Conservation (phyloP, 1,140 invertebrate species). For the Paramacrobiotus metropolitanus region DNA sequence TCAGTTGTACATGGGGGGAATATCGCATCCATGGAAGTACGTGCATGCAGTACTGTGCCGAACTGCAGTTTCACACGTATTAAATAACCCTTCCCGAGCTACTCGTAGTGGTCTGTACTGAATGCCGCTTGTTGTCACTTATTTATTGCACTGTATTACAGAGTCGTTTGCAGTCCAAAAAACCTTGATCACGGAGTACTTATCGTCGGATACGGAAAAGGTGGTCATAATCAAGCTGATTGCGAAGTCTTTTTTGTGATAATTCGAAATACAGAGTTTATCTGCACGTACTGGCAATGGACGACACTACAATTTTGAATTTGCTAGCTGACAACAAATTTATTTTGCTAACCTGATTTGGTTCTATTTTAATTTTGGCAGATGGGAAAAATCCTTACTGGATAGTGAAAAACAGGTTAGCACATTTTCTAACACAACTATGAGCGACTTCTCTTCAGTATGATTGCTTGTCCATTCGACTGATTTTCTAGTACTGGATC, state of each 20-base stretch:
- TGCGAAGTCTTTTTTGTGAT: too few relatives aligned
- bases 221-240: too few relatives aligned
- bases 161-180: slow-evolving; percentile 46
- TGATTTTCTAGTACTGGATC: too few relatives aligned
- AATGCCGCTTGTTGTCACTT: background rate
- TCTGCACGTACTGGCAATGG: too few relatives aligned
- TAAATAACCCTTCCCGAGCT: background rate
- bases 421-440: background rate
- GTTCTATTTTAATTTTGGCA: slow-evolving; percentile 6
- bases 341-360: background rate
- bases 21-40: slow-evolving; percentile 69
- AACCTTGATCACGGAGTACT: slow-evolving; percentile 72
- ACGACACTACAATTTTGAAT: too few relatives aligned
- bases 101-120: background rate
- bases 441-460: background rate
- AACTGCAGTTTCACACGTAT: background rate
- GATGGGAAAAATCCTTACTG: slow-evolving; percentile 59
- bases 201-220: slow-evolving; percentile 64
- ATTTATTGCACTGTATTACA: too few relatives aligned
- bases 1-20: slow-evolving; percentile 78
- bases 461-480: too few relatives aligned
- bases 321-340: too few relatives aligned
- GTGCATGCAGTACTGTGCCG: background rate
- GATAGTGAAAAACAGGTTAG: slow-evolving; percentile 53
- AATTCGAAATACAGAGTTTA: too few relatives aligned